Base-by-base conservation (phyloP, 1,140 invertebrate species). In the Planococcus citri region DNA sequence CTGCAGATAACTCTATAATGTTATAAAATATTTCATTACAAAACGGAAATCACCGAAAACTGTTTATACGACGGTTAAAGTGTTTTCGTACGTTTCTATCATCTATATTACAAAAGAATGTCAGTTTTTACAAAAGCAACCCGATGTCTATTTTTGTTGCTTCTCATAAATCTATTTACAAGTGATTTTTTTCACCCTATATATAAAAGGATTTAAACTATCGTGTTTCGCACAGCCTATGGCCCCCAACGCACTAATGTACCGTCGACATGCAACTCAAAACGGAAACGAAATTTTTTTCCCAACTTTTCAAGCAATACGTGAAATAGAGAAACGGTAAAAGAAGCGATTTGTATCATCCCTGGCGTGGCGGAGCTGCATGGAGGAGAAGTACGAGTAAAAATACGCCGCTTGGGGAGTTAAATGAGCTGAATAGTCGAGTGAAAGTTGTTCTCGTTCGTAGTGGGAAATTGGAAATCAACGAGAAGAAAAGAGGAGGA, bases 71-170 rank as follows among this genome's bases (percentile, higher is more conserved):
- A 14, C 17, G 41, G 10, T 51, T 51, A 51, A 51, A 51, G 41
- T 51, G 41, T 51, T 51, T 51, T 51, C 17, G 41, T 51, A 51
- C 41, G 41, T 51, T 51, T 51, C 12, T 51, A 51, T 14, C 41
- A 20, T 51, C 41, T 51, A 51, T 51, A 51, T 51, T 51, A 51
- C 41, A 51, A 51, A 51, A 51, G 41, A 51, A 51, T 51, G 41
- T 51, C 41, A 51, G 41, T 17, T 51, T 51, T 51, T 51, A 4
- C 2, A 33, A 51, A 51, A 51, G 41, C 41, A 51, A 51, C 41
- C 12, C 41, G 41, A 51, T 51, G n/a, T 14, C 10, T 51, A 51
- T 51, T 51, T 51, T 20, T 20, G 41, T 14, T 51, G 41, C 41
- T 2, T 3, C 6, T 51, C 41, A 17, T 51, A 51, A 51, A 51